Evolutionary conservation across 2,888 invertebrate genomes (phyloP), one percentile per base, ranked within the genome.

Genomic region (Pasiphila rectangulata): DNA sequence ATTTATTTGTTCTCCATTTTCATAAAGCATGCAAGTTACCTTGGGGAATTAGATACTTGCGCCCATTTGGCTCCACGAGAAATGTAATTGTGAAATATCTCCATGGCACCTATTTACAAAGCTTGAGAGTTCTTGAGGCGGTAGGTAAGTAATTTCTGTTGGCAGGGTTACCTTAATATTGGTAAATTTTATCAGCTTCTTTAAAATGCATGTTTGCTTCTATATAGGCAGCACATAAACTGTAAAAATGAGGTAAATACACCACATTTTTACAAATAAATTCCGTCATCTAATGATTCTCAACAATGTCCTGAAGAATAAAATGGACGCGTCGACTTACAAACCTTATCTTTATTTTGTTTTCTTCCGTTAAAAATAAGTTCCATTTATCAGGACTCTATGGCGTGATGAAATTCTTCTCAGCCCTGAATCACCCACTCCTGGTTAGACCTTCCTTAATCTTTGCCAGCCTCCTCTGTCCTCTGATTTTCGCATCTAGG

Each of bases 1-100:
- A 83, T 82, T 81, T 83, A 81, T 82, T 73, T 77, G 73, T 75
- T 70, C 73, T 67, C 75, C 69, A 75, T 80, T 83, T 79, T 79
- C 78, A 79, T 79, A 79, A 79, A 78, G 73, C 72, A 68, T 67
- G 62, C 64, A 58, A 63, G 62, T 62, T 69, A 62, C 66, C 67
- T 65, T 63, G 61, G 65, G 63, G 66, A 70, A 69, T 69, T 65
- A 66, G 70, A 75, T 75, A 71, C 64, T 72, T 63, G 62, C 59
- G 63, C 64, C 59, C 63, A 69, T 74, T 74, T 64, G 63, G 64
- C 59, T 65, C 70, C 65, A 63, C 68, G 67, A 61, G 66, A 63
- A 67, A 66, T 65, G 67, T 69, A 77, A 78, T 76, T 76, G 71
- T 72, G 53, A 70, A 71, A 67, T 68, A 72, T 77, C 75, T 69